A percentile compares a stretch with the other conserved stretches of the same genome.
Evolutionary conservation across 1,140 invertebrate genomes (phyloP).

Genomic region (Pararge aegeria): DNA sequence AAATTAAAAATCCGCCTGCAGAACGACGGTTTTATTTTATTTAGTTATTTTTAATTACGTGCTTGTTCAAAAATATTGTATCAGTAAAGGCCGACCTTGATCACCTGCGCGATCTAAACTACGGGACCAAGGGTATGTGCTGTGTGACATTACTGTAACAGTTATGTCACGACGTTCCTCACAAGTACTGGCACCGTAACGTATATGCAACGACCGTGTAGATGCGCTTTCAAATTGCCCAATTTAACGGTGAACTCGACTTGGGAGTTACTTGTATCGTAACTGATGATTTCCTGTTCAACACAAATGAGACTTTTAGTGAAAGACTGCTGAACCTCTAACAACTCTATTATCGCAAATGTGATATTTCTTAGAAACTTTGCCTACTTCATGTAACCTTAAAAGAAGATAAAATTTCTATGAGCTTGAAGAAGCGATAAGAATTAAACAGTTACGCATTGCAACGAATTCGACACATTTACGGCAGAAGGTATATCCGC

Average conservation of each 20-base stretch:
- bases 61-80: not conserved
- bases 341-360: not conserved
- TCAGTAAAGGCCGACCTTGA: conserved; percentile 5
- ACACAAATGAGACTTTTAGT: not conserved
- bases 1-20: no score
- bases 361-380: not conserved
- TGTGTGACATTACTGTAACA: conserved; percentile 57
- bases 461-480: no score
- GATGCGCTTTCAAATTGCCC: conserved; percentile 61
- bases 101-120: not conserved
- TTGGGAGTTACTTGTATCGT: conserved; percentile 28
- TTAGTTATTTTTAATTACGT: not conserved
- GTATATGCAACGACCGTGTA: conserved; percentile 55
- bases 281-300: conserved; percentile 25
- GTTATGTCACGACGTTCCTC: conserved; percentile 47
- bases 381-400: not conserved
- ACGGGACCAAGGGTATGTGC: not conserved
- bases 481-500: no score
- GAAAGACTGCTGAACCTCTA: not conserved
- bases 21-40: no score
- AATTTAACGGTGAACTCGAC: conserved; percentile 68
- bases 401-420: no score
- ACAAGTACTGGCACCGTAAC: conserved; percentile 31
- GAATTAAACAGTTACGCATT: no score
- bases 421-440: no score